These are phyloP conservation scores for Barnardius zonarius DNA, from an alignment of 2,113 vertebrate genomes.

Conservation along the genomic window DNA sequence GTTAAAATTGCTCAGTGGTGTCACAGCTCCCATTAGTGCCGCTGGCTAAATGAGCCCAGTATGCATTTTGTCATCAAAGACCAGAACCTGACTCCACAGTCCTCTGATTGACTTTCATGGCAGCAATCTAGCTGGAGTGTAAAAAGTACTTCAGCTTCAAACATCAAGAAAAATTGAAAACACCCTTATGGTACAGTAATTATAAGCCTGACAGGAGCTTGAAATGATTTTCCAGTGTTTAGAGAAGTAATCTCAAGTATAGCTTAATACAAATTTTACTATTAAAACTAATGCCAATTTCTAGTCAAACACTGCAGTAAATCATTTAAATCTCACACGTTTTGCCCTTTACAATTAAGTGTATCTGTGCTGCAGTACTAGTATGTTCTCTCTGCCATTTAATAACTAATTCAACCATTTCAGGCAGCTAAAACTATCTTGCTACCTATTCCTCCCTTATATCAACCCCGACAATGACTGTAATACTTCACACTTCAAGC, in stretches of 20 bases:
- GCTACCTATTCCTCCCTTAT: background rate
- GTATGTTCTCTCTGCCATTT: background rate
- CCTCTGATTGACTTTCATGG: background rate
- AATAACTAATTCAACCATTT: background rate
- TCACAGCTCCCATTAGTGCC: background rate
- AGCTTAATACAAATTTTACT: background rate
- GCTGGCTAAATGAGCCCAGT: background rate
- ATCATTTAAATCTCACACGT: background rate
- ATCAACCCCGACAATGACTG: background rate
- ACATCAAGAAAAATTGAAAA: background rate
- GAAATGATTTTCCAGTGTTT: background rate
- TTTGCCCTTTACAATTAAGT: background rate
- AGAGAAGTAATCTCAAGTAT: background rate
- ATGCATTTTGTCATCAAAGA: background rate
- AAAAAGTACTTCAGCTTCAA: conserved; percentile 27
- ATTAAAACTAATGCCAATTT: background rate
- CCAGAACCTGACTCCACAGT: background rate
- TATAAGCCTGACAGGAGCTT: background rate
- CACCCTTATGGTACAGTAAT: background rate
- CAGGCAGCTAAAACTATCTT: background rate
- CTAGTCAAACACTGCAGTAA: background rate
- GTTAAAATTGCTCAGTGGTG: background rate
- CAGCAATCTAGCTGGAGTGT: background rate
- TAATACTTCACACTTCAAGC: background rate
- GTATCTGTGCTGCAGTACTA: background rate